Conservation (phyloP, 92 coral and sea anemone genomes). For the Actinernus sp. region DNA sequence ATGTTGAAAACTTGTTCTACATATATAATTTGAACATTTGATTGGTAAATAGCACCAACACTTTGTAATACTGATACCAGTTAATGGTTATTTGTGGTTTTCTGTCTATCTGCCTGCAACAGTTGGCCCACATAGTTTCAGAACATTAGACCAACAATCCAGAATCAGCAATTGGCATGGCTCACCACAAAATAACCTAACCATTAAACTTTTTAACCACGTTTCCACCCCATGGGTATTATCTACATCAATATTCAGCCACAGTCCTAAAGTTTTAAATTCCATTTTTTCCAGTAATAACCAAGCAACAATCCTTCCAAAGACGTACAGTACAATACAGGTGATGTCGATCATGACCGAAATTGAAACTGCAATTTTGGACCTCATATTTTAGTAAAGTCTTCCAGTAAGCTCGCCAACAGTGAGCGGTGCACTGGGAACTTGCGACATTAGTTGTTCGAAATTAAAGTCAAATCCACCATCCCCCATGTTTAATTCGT, state of each 20-base stretch:
- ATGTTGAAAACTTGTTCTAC: too few relatives aligned
- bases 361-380: too few relatives aligned
- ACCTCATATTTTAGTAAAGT: constrained; percentile 46
- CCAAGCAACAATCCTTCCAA: too few relatives aligned
- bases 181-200: not conserved
- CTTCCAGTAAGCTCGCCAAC: constrained; percentile 76
- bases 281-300: not conserved
- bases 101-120: not conserved
- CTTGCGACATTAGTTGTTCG: constrained; percentile 80
- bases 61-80: too few relatives aligned
- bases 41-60: too few relatives aligned
- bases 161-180: not conserved
- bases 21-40: too few relatives aligned
- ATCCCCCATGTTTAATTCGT: constrained; percentile 88
- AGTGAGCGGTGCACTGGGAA: constrained; percentile 65
- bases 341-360: too few relatives aligned
- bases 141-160: not conserved
- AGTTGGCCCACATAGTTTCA: not conserved
- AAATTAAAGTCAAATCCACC: constrained; percentile 95
- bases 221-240: not conserved
- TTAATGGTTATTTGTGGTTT: too few relatives aligned
- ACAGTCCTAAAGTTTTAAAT: not conserved
- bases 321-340: too few relatives aligned
- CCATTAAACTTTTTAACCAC: not conserved
- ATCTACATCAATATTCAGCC: too few relatives aligned